phyloP scores from a whole-genome alignment of 37 sponge, comb jelly and placozoan species.

The Ephydatia muelleri region DNA sequence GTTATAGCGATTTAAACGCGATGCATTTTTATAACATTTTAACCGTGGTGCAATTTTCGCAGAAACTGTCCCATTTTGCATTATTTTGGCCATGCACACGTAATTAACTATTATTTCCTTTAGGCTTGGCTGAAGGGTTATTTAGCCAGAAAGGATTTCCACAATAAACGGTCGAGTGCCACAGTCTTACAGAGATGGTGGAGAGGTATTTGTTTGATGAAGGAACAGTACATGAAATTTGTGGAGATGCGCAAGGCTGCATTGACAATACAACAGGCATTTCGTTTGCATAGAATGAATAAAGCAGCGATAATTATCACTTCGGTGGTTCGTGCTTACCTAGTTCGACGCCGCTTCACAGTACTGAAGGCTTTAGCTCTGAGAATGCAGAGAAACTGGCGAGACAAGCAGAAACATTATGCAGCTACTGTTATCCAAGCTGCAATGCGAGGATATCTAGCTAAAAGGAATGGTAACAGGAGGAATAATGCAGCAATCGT shows the following conservation, averaged over 20 bases:
- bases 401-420: not conserved
- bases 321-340: conserved; percentile 33
- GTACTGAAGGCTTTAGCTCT: conserved; percentile 5
- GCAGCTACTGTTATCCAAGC: conserved; percentile 50
- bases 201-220: conserved; percentile 7
- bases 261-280: not conserved
- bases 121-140: conserved; percentile 3
- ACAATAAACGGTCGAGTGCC: not conserved
- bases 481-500: conserved; percentile 14
- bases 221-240: not conserved
- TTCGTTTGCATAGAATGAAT: not conserved
- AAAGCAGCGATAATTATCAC: conserved; percentile 43
- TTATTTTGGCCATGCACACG: not conserved
- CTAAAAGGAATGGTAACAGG: not conserved
- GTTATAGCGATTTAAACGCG: no score
- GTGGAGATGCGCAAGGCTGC: not conserved
- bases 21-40: no score
- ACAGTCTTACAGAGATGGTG: conserved; percentile 7
- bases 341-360: conserved; percentile 7
- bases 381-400: conserved; percentile 22
- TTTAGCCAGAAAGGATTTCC: conserved; percentile 15
- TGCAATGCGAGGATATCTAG: conserved; percentile 11
- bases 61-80: no score
- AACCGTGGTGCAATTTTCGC: no score
- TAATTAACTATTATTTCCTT: not conserved